phyloP scores from a whole-genome alignment of 1,140 invertebrate species.

The Procambarus clarkii region DNA sequence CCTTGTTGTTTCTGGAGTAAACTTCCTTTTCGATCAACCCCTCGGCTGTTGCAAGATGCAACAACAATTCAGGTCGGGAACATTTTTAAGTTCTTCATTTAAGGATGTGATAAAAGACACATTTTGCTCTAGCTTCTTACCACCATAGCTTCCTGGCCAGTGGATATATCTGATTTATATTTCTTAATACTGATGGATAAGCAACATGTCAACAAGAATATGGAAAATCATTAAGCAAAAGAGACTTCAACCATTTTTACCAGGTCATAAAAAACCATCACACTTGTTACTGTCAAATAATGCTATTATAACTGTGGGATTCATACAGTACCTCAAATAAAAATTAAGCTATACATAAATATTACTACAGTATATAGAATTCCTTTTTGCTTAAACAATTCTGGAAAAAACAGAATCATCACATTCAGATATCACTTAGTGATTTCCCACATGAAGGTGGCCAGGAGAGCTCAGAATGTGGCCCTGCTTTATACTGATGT shows the following conservation, averaged over 20 bases:
- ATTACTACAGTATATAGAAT: background rate
- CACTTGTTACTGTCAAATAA: background rate
- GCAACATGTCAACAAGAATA: background rate
- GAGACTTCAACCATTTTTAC: background rate
- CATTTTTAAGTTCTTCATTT: background rate
- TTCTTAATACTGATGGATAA: constrained; percentile 16
- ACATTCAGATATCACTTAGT: background rate
- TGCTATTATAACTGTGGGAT: too few species aligned
- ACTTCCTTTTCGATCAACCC: background rate
- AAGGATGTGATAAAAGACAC: background rate
- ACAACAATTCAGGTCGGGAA: background rate
- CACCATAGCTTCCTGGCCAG: constrained; percentile 16
- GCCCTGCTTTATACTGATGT: background rate
- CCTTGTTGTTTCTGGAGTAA: background rate
- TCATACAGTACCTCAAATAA: background rate
- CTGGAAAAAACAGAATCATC: background rate
- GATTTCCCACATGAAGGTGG: background rate
- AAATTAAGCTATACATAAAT: background rate
- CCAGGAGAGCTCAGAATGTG: background rate
- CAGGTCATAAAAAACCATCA: background rate
- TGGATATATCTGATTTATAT: background rate
- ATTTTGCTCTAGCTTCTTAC: background rate
- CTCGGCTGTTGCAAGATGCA: background rate
- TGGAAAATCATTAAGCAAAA: background rate
- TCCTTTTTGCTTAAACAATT: background rate